Evolutionary conservation across 2,113 vertebrate species (phyloP).

Genomic region (Corapipo altera): DNA sequence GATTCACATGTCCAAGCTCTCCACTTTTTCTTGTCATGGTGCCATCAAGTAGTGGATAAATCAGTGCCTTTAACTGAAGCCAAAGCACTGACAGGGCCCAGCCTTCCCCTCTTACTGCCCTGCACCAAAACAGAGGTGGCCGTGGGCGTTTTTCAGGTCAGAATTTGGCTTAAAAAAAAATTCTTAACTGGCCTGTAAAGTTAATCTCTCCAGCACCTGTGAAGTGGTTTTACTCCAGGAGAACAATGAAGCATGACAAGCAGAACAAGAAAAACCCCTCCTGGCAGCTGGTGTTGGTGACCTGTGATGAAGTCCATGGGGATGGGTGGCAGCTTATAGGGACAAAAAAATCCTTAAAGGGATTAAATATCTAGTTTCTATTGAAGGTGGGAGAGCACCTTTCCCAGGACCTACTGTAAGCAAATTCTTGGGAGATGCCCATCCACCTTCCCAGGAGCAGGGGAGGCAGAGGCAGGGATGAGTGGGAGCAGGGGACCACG

Average conservation of each 20-base stretch:
- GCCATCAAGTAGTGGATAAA: no score
- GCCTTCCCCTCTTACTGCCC: neutral
- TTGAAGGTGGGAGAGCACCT: neutral
- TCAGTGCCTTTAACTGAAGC: neutral
- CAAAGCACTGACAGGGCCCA: neutral
- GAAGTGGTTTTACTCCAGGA: neutral
- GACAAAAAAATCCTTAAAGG: neutral
- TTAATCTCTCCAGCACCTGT: neutral
- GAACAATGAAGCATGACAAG: neutral
- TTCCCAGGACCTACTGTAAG: neutral
- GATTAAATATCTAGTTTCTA: neutral
- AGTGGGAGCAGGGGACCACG: rapidly evolving
- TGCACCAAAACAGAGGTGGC: neutral
- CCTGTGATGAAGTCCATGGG: neutral
- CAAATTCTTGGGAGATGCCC: neutral
- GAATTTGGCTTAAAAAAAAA: neutral
- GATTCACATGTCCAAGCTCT: neutral
- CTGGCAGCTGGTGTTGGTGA: neutral
- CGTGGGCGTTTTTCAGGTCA: neutral
- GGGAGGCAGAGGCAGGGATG: neutral
- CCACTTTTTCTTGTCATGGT: no score
- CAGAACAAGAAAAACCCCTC: neutral
- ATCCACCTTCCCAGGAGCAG: neutral
- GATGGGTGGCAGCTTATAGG: neutral
- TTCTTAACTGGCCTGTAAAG: neutral